Percentiles rank a stretch among this genome's conserved stretches.
Evolutionary conservation across 92 coral and sea anemone species (phyloP).

Genomic region (Phenganax subtilis): DNA sequence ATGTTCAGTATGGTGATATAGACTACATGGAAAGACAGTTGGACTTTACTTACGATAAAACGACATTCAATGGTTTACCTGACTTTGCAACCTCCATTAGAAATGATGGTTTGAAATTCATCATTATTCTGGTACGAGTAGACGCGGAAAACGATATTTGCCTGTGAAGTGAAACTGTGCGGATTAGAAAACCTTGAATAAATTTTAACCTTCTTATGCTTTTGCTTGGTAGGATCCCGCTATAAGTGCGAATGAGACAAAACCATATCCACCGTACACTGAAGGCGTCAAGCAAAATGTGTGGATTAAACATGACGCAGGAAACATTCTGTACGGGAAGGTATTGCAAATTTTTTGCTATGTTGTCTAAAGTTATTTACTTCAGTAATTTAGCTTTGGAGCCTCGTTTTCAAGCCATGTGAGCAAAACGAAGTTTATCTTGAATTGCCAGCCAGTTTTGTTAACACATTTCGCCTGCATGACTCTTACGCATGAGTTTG

Average conservation of each 20-base stretch:
- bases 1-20: slow-evolving; percentile 90
- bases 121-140: slow-evolving; percentile 51
- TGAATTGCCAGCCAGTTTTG: too few species aligned
- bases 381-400: not conserved
- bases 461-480: too few species aligned
- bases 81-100: slow-evolving; percentile 66
- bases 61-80: slow-evolving; percentile 64
- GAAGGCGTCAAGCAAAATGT: slow-evolving; percentile 64
- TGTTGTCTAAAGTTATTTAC: not conserved
- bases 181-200: not conserved
- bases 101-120: slow-evolving; percentile 78
- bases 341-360: slow-evolving; percentile 21
- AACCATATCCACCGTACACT: slow-evolving; percentile 66
- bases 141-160: not conserved
- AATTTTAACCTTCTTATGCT: not conserved
- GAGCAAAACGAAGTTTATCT: too few species aligned
- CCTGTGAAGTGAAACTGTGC: not conserved
- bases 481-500: too few species aligned
- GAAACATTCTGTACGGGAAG: slow-evolving; percentile 71
- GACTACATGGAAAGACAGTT: slow-evolving; percentile 88
- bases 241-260: slow-evolving; percentile 83
- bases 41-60: slow-evolving; percentile 82
- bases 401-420: too few species aligned
- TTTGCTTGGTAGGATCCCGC: slow-evolving; percentile 74
- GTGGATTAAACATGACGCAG: slow-evolving; percentile 74